These are phyloP conservation scores for Sisyra terminalis DNA, from an alignment of 2,888 invertebrate species.

Conservation along the genomic window DNA sequence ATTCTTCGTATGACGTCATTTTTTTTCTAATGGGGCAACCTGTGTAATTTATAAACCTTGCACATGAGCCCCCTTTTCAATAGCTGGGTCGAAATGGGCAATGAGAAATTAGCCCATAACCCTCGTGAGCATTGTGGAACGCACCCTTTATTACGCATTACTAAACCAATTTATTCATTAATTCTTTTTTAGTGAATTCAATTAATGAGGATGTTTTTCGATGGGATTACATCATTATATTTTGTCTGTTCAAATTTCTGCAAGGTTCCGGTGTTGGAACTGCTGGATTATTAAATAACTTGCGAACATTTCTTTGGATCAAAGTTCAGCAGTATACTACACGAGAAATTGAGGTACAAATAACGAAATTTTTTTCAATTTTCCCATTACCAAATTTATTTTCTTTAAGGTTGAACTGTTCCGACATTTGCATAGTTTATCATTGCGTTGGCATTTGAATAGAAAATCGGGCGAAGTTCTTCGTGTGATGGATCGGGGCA, in stretches of 20 bases:
- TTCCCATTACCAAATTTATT: too few species aligned
- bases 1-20: too few species aligned
- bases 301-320: slow-evolving; percentile 88
- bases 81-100: too few species aligned
- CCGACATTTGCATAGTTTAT: slow-evolving; percentile 75
- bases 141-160: too few species aligned
- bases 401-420: slow-evolving; percentile 55
- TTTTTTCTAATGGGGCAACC: too few species aligned
- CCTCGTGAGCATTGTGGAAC: too few species aligned
- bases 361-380: too few species aligned
- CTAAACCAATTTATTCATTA: too few species aligned
- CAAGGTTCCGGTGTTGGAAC: slow-evolving; percentile 90
- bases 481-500: slow-evolving; percentile 92
- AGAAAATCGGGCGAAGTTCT: slow-evolving; percentile 95
- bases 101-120: too few species aligned
- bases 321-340: slow-evolving; percentile 91
- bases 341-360: slow-evolving; percentile 62
- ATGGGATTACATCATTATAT: slow-evolving; percentile 81
- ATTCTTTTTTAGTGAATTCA: slow-evolving; percentile 54
- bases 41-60: too few species aligned
- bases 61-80: too few species aligned
- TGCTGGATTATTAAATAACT: slow-evolving; percentile 85
- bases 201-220: slow-evolving; percentile 49
- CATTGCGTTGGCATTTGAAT: slow-evolving; percentile 86
- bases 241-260: slow-evolving; percentile 77